A percentile compares a stretch with the other conserved stretches of the same genome.
phyloP scores from a whole-genome alignment of 2,797 vertebrate species.

The Brachymystax lenok region DNA sequence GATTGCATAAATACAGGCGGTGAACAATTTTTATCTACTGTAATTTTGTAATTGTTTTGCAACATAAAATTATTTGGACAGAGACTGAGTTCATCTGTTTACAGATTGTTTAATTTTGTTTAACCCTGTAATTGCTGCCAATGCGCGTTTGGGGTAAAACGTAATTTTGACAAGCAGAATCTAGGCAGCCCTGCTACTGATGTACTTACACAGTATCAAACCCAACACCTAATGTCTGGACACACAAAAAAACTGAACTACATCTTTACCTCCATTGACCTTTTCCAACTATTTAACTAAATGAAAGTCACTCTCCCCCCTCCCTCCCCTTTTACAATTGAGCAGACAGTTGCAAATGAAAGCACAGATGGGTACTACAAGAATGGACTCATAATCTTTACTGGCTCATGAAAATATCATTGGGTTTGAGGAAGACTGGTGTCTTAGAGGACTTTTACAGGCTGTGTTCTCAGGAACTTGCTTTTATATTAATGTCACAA shows the following conservation, averaged over 20 bases:
- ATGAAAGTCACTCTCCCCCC: slow-evolving; percentile 67
- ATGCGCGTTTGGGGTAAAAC: slow-evolving; percentile 41
- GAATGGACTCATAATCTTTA: slow-evolving; percentile 75
- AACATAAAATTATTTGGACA: slow-evolving; percentile 78
- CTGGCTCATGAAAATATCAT: slow-evolving; percentile 81
- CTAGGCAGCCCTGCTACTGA: too few species aligned
- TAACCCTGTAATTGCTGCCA: slow-evolving; percentile 87
- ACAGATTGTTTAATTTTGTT: slow-evolving; percentile 93
- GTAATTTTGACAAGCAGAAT: slow-evolving; percentile 37
- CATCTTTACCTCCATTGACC: slow-evolving; percentile 55
- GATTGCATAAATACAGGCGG: slow-evolving; percentile 99
- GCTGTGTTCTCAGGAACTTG: slow-evolving; percentile 72
- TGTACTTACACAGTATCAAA: slow-evolving; percentile 26
- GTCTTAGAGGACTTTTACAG: slow-evolving; percentile 70
- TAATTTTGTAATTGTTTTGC: slow-evolving; percentile 99
- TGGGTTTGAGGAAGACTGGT: slow-evolving; percentile 69
- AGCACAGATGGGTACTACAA: slow-evolving; percentile 65
- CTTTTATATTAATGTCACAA: slow-evolving; percentile 70
- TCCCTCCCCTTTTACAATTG: slow-evolving; percentile 57
- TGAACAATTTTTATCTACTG: slow-evolving; percentile 95
- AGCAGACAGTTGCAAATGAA: slow-evolving; percentile 60
- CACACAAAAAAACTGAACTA: slow-evolving; percentile 17
- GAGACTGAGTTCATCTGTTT: slow-evolving; percentile 91
- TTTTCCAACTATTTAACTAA: slow-evolving; percentile 68
- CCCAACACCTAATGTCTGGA: neutral